Evolutionary conservation across 2,113 vertebrate species (phyloP).

Genomic region (Parotia lawesii): DNA sequence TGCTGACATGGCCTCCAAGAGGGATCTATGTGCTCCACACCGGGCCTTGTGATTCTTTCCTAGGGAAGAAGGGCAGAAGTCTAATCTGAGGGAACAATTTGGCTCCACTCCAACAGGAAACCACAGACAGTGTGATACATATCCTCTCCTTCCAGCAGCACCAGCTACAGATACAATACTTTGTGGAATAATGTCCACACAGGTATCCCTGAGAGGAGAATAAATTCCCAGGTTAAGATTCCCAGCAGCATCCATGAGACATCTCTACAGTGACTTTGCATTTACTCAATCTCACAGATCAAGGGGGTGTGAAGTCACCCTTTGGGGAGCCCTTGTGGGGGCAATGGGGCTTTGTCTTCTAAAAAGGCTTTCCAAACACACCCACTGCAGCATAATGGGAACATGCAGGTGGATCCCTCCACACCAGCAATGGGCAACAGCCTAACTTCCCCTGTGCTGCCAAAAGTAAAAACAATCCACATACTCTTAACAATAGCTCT

Average conservation of each 20-base stretch:
- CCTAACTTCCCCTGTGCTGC: not conserved
- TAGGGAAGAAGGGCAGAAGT: not conserved
- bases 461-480: not conserved
- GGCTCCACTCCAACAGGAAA: not conserved
- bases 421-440: not conserved
- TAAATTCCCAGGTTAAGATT: not conserved
- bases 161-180: not conserved
- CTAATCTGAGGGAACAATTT: not conserved
- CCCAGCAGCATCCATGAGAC: not conserved
- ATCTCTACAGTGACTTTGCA: not conserved
- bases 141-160: not conserved
- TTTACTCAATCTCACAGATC: not conserved
- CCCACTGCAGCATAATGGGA: not conserved
- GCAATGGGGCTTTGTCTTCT: not conserved
- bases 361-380: not conserved
- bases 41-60: not conserved
- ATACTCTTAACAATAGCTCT: not conserved
- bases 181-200: not conserved
- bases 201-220: not conserved
- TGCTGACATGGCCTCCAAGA: not conserved
- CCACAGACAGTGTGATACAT: not conserved
- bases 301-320: not conserved
- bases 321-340: not conserved
- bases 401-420: not conserved
- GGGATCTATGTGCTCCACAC: not conserved